Evolutionary conservation across 2,113 vertebrate species (phyloP), one percentile per base, ranked within the genome.

Genomic region (Holacanthus passer): DNA sequence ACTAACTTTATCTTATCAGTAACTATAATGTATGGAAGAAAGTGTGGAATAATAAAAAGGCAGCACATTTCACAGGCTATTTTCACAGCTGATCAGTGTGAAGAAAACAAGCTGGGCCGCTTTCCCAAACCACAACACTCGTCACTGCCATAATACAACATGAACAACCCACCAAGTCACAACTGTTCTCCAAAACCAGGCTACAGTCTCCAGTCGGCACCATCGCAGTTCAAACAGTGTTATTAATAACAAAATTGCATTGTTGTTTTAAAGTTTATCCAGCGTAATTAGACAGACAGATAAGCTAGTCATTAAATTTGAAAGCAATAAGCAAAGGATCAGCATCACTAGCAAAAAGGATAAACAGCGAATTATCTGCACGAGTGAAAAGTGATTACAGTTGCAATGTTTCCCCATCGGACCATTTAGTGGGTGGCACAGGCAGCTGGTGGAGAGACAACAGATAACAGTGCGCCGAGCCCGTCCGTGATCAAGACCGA

Each of bases 351-450:
- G 77, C 72, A 47, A 77, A 85, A 76, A 66, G 77, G 80, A 82
- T 83, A 70, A 88, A 91, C 77, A 79, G 79, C 20, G 31, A 81
- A 84, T 88, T 81, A 89, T 83, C 66, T 69, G 75, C 88, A 80
- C 79, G 47, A 74, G 58, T 85, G 68, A 85, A 87, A 90, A 89
- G 79, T 87, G 88, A 89, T 91, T 87, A 88, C 82, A 91, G 82
- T 86, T 85, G 79, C 76, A 82, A 74, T 65, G 84, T 77, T 89
- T 87, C 79, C 90, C 88, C 90, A 77, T 87, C 24, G 81, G 89
- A 91, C 79, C 83, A 74, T 89, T 90, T 89, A 88, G 77, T 84
- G 73, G 80, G 82, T 88, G 81, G 83, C 83, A 85, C 71, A 41
- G 78, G 89, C 85, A 89, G 85, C 92, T 83, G 85, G 67, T 85